Evolutionary conservation across 2,113 vertebrate species (phyloP), one percentile per base, ranked within the genome.

Genomic region (Sapajus apella): DNA sequence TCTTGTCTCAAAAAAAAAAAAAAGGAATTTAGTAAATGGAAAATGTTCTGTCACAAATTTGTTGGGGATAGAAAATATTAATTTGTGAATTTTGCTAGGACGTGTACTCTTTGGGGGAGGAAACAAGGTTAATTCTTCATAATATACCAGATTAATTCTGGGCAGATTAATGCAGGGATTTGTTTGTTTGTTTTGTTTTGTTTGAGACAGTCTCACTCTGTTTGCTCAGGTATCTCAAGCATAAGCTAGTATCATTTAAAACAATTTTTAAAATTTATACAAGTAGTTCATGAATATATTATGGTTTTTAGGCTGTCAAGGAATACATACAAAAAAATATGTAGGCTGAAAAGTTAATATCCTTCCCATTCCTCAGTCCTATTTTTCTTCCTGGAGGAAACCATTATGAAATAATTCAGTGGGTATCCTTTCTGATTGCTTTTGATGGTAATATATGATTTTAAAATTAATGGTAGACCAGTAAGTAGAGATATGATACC

Each of bases 311-410:
- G 70, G 56, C 84, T 79, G 75, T 76, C 45, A 58, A 75, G 23
- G 72, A 93, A 3, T 85, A 86, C 47, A 3, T 85, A 86, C 47
- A 32, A 35, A 70, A 89, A 64, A 82, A 86, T 32, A 68, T 30
- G 3, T 40, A 73, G 50, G 37, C 4, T 72, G 30, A 70, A 92
- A 90, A 76, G 40, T 23, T 12, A 52, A 25, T 64, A 25, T 47
- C 43, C 35, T 76, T 56, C 27, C 25, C 56, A 18, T 23, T 32
- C 37, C 45, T 87, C 18, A 77, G 52, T 37, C 64, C 81, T 35
- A 50, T 17, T 37, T 72, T 66, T 55, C 75, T 92, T 97, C 52
- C 75, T 58, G 55, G 81, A 87, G 81, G 21, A 87, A 86, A 82
- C 35, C 14, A 9, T 11, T 85, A 16, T 58, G 50, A 79, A 95